Base-by-base conservation (phyloP, 1,140 invertebrate genomes). In the Contarinia nasturtii region DNA sequence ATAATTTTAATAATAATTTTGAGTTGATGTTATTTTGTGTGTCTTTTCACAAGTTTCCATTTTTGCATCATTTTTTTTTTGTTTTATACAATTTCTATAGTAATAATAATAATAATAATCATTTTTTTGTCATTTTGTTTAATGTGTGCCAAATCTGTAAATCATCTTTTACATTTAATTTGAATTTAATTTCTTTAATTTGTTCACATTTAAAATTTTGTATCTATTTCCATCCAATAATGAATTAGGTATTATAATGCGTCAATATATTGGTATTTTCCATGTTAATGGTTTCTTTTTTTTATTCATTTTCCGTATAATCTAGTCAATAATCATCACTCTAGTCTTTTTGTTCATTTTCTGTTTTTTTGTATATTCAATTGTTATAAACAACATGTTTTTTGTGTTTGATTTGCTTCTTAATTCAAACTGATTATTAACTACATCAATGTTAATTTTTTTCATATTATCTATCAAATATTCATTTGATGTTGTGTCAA, bases 1-100 rank as follows among this genome's bases (percentile, higher is more conserved):
- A 62, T 62, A 62, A 56, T 61, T 58, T 62, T 61, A 60, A 27
- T 27, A 27, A 27, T 27, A 27, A 51, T 37, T 48, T 50, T 48
- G 45, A 43, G 18, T 43, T 18, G 18, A 43, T 43, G 41, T 43
- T 43, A 8, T 43, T 43, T 21, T 27, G 27, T 27, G 27, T 27
- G 27, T 27, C 27, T 27, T 27, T 27, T 27, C 27, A 27, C 27
- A 27, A 27, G 10, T 27, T 27, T 27, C n/a, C n/a, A n/a, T n/a
- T n/a, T n/a, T n/a, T 27, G 4, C 27, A 27, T 27, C 10, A 10
- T 18, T 43, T 43, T 43, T 43, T 40, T 40, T 40, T 40, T 43
- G 41, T n/a, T 43, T 43, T 18, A 27, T 27, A 27, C 27, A 27
- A 27, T 27, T 27, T 27, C 27, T 27, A 27, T 27, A 27, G 27